Percentiles rank a stretch among this genome's conserved stretches.
These are phyloP conservation scores for Talpa occidentalis DNA, from an alignment of 2,113 vertebrate genomes.

Conservation along the genomic window DNA sequence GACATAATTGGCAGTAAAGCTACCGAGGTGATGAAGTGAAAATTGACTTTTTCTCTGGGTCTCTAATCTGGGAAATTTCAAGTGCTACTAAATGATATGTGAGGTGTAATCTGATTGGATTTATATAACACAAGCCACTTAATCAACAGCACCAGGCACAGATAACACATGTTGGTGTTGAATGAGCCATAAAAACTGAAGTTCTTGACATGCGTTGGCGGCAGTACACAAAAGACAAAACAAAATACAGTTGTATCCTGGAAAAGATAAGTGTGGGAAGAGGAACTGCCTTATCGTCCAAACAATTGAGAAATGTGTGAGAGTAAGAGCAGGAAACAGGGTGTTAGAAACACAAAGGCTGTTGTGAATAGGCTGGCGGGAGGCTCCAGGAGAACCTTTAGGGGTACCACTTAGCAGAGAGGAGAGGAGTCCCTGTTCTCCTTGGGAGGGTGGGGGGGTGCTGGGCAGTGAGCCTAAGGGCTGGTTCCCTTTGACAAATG, in stretches of 20 bases:
- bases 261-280: constrained; percentile 65
- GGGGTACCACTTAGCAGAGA: not conserved
- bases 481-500: not conserved
- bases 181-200: not conserved
- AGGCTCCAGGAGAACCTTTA: not conserved
- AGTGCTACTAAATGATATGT: not conserved
- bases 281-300: constrained; percentile 50
- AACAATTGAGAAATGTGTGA: constrained; percentile 55
- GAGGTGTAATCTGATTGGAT: constrained; percentile 73
- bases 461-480: not conserved
- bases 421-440: not conserved
- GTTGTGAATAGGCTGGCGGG: not conserved
- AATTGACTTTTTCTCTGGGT: not conserved
- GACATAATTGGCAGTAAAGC: not conserved
- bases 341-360: not conserved
- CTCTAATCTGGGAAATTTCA: constrained; percentile 57
- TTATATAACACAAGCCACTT: not conserved
- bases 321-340: constrained; percentile 44
- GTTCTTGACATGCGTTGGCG: not conserved
- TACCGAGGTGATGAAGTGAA: not conserved
- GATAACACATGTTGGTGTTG: constrained; percentile 28
- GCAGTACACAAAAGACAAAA: not conserved
- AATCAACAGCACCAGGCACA: not conserved
- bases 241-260: not conserved
- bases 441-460: not conserved